Evolutionary conservation across 2,797 vertebrate species (phyloP), one percentile per base, ranked within the genome.

Genomic region (Sebastes paucispinis): DNA sequence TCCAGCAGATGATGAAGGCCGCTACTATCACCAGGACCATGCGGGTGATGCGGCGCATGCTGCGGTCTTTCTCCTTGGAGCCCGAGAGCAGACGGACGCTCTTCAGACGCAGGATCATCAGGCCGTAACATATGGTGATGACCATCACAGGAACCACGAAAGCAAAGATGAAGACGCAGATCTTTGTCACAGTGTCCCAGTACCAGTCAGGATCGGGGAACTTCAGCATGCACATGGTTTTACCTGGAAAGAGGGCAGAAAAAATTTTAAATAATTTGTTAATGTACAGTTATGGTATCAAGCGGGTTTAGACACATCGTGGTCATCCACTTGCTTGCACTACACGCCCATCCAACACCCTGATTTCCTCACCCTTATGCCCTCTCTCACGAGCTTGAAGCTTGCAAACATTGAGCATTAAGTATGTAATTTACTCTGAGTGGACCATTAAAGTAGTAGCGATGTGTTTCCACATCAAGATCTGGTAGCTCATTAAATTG

Each of bases 21-120:
- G 97, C 97, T 85, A 99, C 98, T 58, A 99, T 95, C 75, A 99
- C 97, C 77, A 99, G 95, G 79, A 98, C 98, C 98, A 98, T 98
- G 88, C 97, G 97, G 0, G 98, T 98, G 92, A 99, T 99, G 77
- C 97, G 96, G 2, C 97, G 96, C 94, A 98, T 92, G 87, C 96
- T 97, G 47, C 97, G 97, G 80, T 98, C 98, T 86, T 98, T 98
- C 93, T 98, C 97, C 92, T 97, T 98, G 70, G 98, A 98, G 85
- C 98, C 97, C 0, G 98, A 98, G 55, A 99, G 97, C 73, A 99
- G 96, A 3, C 98, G 97, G 4, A 98, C 97, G 0, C 96, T 97
- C 80, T 94, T 96, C 88, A 99, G 95, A 9, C 97, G 97, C 27
- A 98, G 95, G 80, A 99, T 97, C 98, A 98, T 98, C 77, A 99